These are phyloP conservation scores for Morbakka virulenta DNA, from an alignment of 30 jellyfish, hydroid and myxozoan genomes.

Conservation along the genomic window DNA sequence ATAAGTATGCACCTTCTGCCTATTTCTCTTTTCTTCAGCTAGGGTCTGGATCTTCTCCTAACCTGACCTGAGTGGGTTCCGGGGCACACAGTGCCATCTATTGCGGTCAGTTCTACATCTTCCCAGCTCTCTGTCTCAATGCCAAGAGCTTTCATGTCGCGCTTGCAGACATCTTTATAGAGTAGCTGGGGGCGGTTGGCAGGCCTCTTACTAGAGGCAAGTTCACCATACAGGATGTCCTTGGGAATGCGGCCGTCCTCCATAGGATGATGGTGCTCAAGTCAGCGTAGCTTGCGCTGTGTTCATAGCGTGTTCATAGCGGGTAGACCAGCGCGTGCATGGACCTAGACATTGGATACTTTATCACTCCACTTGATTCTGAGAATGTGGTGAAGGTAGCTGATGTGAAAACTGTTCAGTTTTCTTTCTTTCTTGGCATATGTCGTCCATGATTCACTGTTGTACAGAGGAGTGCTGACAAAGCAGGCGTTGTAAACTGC, in stretches of 20 bases:
- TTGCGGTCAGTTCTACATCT: not conserved
- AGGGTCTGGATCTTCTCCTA: not conserved
- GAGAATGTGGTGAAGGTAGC: not conserved
- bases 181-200: too few species aligned
- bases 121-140: not conserved
- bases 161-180: too few species aligned
- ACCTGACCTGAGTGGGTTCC: not conserved
- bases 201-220: not conserved
- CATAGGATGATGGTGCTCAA: not conserved
- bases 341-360: not conserved
- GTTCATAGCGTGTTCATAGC: too few species aligned
- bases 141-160: not conserved
- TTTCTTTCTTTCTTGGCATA: not conserved
- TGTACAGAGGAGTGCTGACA: not conserved
- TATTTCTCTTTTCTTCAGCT: not conserved
- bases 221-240: not conserved
- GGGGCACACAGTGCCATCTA: not conserved
- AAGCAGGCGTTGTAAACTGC: not conserved
- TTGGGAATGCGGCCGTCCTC: not conserved
- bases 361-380: conserved; percentile 1
- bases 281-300: not conserved
- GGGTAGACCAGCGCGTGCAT: not conserved
- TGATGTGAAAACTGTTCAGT: not conserved
- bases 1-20: not conserved
- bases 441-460: not conserved